phyloP scores from a whole-genome alignment of 2,797 vertebrate genomes.

The Sus cebifrons region DNA sequence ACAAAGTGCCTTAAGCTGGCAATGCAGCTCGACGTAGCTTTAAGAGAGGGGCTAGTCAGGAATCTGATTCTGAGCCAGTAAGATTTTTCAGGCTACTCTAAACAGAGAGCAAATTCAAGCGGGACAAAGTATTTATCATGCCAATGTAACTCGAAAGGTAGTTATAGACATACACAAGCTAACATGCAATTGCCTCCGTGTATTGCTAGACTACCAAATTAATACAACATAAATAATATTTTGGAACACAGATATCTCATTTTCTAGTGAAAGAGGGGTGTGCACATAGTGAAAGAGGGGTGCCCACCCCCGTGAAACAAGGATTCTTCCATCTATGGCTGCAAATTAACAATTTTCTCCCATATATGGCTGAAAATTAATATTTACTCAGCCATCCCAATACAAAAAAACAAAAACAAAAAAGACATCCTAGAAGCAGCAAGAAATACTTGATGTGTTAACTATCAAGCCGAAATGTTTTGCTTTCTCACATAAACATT shows the following conservation, averaged over 20 bases:
- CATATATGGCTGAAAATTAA: conserved; percentile 23
- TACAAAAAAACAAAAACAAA: not conserved
- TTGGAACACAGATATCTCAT: conserved; percentile 42
- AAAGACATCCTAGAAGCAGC: conserved; percentile 63
- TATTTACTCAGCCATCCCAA: conserved; percentile 61
- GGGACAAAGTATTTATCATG: conserved; percentile 43
- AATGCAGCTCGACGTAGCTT: conserved; percentile 83
- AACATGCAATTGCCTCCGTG: conserved; percentile 62
- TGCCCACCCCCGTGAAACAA: not conserved
- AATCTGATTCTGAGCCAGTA: conserved; percentile 82
- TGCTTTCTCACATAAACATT: conserved; percentile 80
- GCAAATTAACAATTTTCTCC: not conserved
- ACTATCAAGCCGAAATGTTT: conserved; percentile 77
- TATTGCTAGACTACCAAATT: not conserved
- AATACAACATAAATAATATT: conserved; percentile 42
- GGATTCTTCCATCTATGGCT: conserved; percentile 39
- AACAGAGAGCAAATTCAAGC: conserved; percentile 65
- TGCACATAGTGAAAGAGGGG: not conserved
- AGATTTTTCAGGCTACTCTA: conserved; percentile 67
- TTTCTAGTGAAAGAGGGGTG: conserved; percentile 33
- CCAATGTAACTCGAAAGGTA: conserved; percentile 59
- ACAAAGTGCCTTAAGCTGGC: conserved; percentile 80
- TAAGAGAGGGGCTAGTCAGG: conserved; percentile 78
- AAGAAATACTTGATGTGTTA: conserved; percentile 81
- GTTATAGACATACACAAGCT: conserved; percentile 60